These are phyloP conservation scores for Pogonocichla stellata DNA, from an alignment of 2,113 vertebrate genomes.

Conservation along the genomic window DNA sequence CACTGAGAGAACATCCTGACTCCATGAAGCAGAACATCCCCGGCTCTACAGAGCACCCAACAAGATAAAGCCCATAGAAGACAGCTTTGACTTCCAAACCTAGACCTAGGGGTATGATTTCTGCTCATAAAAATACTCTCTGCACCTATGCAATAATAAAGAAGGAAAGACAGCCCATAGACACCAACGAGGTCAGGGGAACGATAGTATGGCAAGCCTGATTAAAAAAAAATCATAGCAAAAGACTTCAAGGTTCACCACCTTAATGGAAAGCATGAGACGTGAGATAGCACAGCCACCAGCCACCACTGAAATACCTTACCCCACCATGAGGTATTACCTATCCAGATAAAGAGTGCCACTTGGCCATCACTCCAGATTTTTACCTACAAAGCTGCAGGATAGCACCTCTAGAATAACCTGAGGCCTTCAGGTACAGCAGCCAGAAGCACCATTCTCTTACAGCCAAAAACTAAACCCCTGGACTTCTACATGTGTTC, in stretches of 20 bases:
- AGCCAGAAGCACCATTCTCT: not conserved
- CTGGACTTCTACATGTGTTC: not conserved
- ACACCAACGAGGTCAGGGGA: not conserved
- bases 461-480: not conserved
- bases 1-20: not conserved
- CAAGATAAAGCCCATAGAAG: not conserved
- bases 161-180: not conserved
- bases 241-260: not conserved
- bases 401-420: not conserved
- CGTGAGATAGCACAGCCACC: not conserved
- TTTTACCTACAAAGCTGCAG: not conserved
- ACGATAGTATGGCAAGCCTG: not conserved
- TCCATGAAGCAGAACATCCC: not conserved
- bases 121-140: not conserved
- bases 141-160: not conserved
- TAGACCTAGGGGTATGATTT: not conserved
- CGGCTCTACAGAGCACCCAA: not conserved
- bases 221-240: not conserved
- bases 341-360: not conserved
- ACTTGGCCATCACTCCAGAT: not conserved
- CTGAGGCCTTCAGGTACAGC: not conserved
- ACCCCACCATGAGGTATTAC: not conserved
- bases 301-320: not conserved
- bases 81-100: not conserved
- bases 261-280: not conserved